Conservation (phyloP, 2,113 vertebrate species). For the Archocentrus centrarchus region DNA sequence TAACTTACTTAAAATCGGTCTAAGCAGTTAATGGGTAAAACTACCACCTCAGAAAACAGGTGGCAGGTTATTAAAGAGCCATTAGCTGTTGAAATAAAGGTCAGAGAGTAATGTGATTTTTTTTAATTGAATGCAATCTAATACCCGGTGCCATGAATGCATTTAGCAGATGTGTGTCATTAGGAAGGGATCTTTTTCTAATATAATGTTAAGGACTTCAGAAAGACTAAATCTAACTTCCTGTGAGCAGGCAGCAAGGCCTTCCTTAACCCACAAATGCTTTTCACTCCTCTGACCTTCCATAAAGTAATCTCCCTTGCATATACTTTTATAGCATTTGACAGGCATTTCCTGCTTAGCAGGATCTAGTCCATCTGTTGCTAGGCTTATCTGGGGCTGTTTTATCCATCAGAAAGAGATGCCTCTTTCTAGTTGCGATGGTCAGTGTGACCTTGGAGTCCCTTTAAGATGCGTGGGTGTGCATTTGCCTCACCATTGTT, state of each 20-base stretch:
- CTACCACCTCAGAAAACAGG: slow-evolving; percentile 9
- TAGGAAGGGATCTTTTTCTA: background rate
- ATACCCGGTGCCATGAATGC: background rate
- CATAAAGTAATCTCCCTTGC: slow-evolving; percentile 48
- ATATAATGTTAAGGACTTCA: background rate
- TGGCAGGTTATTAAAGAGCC: background rate
- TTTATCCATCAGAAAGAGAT: slow-evolving; percentile 51
- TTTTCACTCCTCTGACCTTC: slow-evolving; percentile 31
- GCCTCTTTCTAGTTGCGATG: slow-evolving; percentile 26
- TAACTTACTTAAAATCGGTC: background rate
- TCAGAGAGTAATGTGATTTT: slow-evolving; percentile 7
- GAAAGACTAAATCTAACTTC: slow-evolving; percentile 22
- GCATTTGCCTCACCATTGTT: slow-evolving; percentile 49
- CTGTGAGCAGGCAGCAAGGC: background rate
- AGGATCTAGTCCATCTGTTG: slow-evolving; percentile 64
- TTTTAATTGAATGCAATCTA: background rate
- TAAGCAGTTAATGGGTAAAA: background rate
- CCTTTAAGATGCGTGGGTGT: slow-evolving; percentile 60
- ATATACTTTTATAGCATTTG: slow-evolving; percentile 61
- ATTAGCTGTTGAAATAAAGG: slow-evolving; percentile 2
- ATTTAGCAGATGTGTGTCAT: slow-evolving; percentile 2
- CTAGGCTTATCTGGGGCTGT: slow-evolving; percentile 37
- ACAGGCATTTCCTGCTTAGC: slow-evolving; percentile 59
- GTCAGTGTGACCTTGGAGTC: slow-evolving; percentile 62
- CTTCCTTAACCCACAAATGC: slow-evolving; percentile 31